Base-by-base conservation (phyloP, 1,140 invertebrate species). In the Pseudobourletiella spinata region DNA sequence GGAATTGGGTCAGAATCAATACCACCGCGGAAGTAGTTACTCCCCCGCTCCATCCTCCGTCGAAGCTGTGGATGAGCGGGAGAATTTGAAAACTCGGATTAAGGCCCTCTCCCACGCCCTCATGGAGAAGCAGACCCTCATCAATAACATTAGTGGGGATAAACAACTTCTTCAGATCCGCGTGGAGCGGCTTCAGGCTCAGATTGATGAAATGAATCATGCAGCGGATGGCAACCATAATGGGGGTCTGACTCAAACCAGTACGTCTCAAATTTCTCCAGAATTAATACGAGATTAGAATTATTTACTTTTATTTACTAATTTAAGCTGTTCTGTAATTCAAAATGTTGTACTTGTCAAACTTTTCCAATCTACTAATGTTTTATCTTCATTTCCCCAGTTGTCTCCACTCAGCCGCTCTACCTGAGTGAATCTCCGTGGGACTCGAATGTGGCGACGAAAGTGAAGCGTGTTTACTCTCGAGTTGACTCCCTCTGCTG, bases 361-460 rank as follows among this genome's bases (percentile, higher is more conserved):
- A 39, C n/a, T 8, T 39, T n/a, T 8, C 8, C 32, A n/a, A 39
- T 39, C 32, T 39, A 39, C n/a, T 39, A 39, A 39, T 57, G 39
- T 58, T 22, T 24, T 1, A 25, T 54, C 48, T 1, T n/a, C 3
- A 30, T 60, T 43, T 48, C 56, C 2, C 3, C 44, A 69, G 67
- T 69, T 18, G 54, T 69, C 32, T 63, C 67, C n/a, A 69, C 51
- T 30, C 64, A 69, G 44, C 67, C 67, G 1, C 28, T 69, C 32
- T 69, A 69, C 26, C 54, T 69, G 8, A 61, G 56, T 32, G 67
- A 66, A 51, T 69, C 67, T 1, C 67, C 67, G 46, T 69, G 67
- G 67, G 67, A 69, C 42, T 64, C 67, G 1, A n/a, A 54, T 57
- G 51, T 69, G 14, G 46, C 64, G 2, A 48, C 46, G 4, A 35